Evolutionary conservation across 1,140 invertebrate genomes (phyloP).

Genomic region (Odontomachus brunneus): DNA sequence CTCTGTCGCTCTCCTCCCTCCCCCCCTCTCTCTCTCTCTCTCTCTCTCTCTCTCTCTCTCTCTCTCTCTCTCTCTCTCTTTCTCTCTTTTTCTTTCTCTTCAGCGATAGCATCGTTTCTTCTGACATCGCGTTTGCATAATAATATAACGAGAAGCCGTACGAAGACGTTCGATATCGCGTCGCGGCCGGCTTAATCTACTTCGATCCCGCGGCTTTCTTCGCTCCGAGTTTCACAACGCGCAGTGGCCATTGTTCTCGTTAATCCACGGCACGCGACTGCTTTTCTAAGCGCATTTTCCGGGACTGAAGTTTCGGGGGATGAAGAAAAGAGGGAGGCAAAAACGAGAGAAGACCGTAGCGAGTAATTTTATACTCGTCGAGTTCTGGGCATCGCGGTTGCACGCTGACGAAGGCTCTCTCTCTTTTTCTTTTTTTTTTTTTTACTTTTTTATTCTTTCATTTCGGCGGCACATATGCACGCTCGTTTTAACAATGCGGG

Average conservation of each 20-base stretch:
- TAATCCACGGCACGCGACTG: background rate
- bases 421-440: background rate
- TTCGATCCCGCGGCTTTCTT: background rate
- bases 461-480: slow-evolving; percentile 35
- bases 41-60: too few species aligned
- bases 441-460: slow-evolving; percentile 3
- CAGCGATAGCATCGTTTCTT: background rate
- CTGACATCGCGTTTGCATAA: background rate
- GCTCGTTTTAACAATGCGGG: slow-evolving; percentile 47
- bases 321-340: background rate
- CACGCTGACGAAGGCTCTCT: slow-evolving; percentile 7
- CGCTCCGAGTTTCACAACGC: background rate
- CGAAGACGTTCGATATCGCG: background rate
- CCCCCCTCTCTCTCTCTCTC: background rate
- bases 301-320: background rate
- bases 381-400: background rate
- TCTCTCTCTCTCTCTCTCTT: too few species aligned
- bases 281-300: slow-evolving; percentile 15
- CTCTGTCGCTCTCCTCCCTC: too few species aligned
- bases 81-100: background rate
- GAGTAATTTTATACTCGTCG: slow-evolving; percentile 47
- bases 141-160: slow-evolving; percentile 26
- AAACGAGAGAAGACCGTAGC: background rate
- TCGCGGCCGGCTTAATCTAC: background rate
- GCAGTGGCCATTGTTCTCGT: background rate